Conservation (phyloP, 2,888 invertebrate genomes). For the Ormyrus nitidulus region DNA sequence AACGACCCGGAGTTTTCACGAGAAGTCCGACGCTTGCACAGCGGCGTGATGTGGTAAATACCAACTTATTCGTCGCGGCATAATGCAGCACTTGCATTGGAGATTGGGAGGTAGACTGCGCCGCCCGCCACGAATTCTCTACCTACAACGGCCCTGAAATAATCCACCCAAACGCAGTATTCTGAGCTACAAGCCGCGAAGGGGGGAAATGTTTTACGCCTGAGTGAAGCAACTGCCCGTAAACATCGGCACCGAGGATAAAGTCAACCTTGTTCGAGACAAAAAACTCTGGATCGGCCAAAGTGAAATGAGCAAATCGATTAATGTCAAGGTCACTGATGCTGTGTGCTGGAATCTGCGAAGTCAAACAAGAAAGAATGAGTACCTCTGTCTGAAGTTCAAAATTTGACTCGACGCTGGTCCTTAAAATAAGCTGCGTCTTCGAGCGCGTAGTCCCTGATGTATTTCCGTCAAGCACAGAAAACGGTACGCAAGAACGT, state of each 20-base stretch:
- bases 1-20: too few species aligned
- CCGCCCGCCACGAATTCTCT: slow-evolving; percentile 10
- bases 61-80: background rate
- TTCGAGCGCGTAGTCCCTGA: slow-evolving; percentile 34
- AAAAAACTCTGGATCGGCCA: slow-evolving; percentile 39
- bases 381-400: slow-evolving; percentile 27
- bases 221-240: slow-evolving; percentile 39
- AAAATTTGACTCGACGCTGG: slow-evolving; percentile 15
- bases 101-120: background rate
- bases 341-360: slow-evolving; percentile 26
- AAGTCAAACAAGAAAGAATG: slow-evolving; percentile 35
- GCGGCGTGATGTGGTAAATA: too few species aligned
- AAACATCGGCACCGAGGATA: slow-evolving; percentile 54
- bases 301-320: slow-evolving; percentile 6
- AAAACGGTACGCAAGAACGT: slow-evolving; percentile 11
- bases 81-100: background rate
- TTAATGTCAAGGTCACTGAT: slow-evolving; percentile 8
- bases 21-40: too few species aligned
- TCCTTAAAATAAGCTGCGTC: slow-evolving; percentile 20
- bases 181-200: slow-evolving; percentile 39
- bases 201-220: slow-evolving; percentile 31
- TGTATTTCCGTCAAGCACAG: slow-evolving; percentile 32
- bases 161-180: slow-evolving; percentile 54
- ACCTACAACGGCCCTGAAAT: slow-evolving; percentile 36
- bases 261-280: slow-evolving; percentile 32